phyloP scores from a whole-genome alignment of 2,797 vertebrate species.

The Galago senegalensis region DNA sequence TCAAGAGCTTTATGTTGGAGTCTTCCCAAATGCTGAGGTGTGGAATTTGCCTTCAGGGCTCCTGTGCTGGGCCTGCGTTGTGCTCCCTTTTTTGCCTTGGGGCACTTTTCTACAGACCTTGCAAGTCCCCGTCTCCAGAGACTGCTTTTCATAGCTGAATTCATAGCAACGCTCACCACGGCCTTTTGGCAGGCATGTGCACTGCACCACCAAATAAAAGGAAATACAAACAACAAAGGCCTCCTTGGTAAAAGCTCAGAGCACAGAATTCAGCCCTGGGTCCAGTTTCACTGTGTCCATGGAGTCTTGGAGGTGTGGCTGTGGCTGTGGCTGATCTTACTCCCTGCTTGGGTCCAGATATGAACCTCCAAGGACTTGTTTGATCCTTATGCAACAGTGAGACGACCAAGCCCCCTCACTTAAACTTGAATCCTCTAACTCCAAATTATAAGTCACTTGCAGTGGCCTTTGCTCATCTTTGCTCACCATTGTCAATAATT shows the following conservation, averaged over 20 bases:
- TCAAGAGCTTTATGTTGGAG: neutral
- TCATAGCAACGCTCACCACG: neutral
- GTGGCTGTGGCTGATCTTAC: neutral
- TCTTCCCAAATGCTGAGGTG: neutral
- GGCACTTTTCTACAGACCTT: neutral
- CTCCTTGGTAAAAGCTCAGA: neutral
- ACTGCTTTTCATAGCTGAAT: neutral
- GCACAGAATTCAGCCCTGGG: neutral
- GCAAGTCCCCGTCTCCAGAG: neutral
- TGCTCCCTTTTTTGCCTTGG: neutral
- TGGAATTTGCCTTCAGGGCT: neutral
- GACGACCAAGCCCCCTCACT: neutral
- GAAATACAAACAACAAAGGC: neutral
- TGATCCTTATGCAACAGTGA: neutral
- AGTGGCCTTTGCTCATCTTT: neutral
- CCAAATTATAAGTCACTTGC: neutral
- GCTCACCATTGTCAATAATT: too few relatives aligned
- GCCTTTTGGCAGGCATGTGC: fast-evolving
- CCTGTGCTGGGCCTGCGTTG: fast-evolving
- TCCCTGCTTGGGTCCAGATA: neutral
- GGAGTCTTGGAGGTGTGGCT: neutral
- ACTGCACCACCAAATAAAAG: neutral
- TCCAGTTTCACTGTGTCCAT: neutral
- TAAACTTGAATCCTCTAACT: neutral
- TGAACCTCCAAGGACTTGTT: neutral